Base-by-base conservation (phyloP, 2,113 vertebrate species). In the Cyprinodon tularosa region DNA sequence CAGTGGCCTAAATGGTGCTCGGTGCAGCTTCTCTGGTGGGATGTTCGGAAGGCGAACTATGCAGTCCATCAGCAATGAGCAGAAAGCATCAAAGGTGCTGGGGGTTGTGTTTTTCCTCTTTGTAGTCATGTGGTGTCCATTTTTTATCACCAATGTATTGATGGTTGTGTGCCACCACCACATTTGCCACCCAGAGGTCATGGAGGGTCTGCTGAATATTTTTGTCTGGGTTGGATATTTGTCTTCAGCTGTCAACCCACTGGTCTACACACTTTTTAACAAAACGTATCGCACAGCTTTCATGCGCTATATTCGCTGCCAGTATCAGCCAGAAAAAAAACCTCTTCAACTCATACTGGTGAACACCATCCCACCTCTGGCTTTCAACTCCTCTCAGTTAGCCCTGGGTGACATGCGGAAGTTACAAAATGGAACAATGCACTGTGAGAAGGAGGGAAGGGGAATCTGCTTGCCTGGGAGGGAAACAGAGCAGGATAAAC, bases 151-250 rank as follows among this genome's bases (percentile, higher is more conserved):
- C 39, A 99, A 99, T 64, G 97, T 99, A 69, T 94, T 98, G 94
- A 94, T 94, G 0, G 97, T 97, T 76, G 94, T 95, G 64, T 99
- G 98, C 66, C 94, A 95, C 53, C 88, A 96, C 0, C 83, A 94
- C 0, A 90, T 91, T 0, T 99, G 98, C 38, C 93, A 95, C 0
- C 84, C 95, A 4, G 73, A 82, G 0, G 82, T 98, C 71, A 93
- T 98, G 59, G 95, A 84, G 14, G 93, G 91, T 29, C 94, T 99
- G 73, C 95, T 99, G 47, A 98, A 98, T 0, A 81, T 99, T 42
- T 99, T 99, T 3, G 98, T 99, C 12, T 99, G 98, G 98, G 96
- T 99, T 29, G 98, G 98, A 0, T 99, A 99, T 88, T 89, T 99
- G 81, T 99, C 98, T 15, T 99, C 98, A 0, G 98, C 96, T 0